phyloP scores from a whole-genome alignment of 2,113 vertebrate genomes.

The Paracyprichromis sp. region DNA sequence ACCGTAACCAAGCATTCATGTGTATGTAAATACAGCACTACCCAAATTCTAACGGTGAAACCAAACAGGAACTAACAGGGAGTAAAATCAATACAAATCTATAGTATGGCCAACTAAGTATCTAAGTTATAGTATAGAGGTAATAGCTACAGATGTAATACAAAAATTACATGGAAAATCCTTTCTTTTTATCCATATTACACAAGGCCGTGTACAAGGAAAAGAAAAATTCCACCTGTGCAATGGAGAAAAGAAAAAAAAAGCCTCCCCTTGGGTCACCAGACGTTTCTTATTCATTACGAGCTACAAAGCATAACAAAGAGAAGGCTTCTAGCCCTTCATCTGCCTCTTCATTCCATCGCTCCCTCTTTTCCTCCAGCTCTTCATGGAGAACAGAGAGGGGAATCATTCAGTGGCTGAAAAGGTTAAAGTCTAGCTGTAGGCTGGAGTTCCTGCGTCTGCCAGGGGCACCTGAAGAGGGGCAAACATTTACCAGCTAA shows the following conservation, averaged over 20 bases:
- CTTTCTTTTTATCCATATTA: not conserved
- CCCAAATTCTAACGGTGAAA: fast-evolving
- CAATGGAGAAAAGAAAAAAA: not conserved
- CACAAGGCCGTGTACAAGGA: not conserved
- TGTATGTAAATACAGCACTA: not conserved
- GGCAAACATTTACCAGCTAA: slow-evolving; percentile 70
- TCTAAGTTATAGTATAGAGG: not conserved
- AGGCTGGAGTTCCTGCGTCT: slow-evolving; percentile 45
- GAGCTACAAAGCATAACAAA: slow-evolving; percentile 59
- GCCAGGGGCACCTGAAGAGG: slow-evolving; percentile 74
- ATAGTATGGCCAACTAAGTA: not conserved
- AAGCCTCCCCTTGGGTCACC: slow-evolving; percentile 42
- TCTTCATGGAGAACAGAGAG: slow-evolving; percentile 36
- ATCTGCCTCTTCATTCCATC: slow-evolving; percentile 55
- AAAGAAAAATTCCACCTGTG: slow-evolving; percentile 39
- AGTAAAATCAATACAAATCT: not conserved
- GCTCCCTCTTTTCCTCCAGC: slow-evolving; percentile 23
- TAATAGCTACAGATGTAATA: not conserved
- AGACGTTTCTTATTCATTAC: slow-evolving; percentile 66
- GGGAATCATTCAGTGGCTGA: slow-evolving; percentile 56
- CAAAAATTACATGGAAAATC: not conserved
- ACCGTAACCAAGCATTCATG: not conserved
- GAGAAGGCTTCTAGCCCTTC: slow-evolving; percentile 49
- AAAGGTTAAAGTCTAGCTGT: slow-evolving; percentile 68
- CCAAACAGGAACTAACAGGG: not conserved